phyloP scores from a whole-genome alignment of 2,797 vertebrate genomes.

The Hozukius guyotensis region DNA sequence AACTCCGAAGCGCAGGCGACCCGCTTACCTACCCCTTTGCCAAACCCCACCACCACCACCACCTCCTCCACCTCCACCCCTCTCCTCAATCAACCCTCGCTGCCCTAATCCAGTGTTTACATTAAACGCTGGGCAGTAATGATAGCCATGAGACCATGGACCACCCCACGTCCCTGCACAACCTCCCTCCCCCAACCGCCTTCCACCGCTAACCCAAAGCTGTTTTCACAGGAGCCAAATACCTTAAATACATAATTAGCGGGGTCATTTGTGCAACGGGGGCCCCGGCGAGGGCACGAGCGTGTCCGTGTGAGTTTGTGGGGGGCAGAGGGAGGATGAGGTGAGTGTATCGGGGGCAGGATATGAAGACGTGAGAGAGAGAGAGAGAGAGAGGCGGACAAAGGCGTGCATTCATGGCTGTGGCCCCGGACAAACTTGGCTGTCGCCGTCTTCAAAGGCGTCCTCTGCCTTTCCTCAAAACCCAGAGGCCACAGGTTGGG shows the following conservation, averaged over 20 bases:
- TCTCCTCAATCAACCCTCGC: conserved; percentile 70
- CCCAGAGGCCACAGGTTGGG: conserved; percentile 76
- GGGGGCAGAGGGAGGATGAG: conserved; percentile 52
- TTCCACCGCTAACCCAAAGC: conserved; percentile 75
- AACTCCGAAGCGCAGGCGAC: conserved; percentile 30
- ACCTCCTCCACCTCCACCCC: conserved; percentile 5
- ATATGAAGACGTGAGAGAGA: conserved; percentile 70
- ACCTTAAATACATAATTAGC: conserved; percentile 86
- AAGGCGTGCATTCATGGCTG: conserved; percentile 78
- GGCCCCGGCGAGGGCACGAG: conserved; percentile 67
- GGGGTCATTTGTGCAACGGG: conserved; percentile 77
- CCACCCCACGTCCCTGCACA: conserved; percentile 63
- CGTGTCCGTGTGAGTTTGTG: conserved; percentile 61
- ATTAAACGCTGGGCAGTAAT: conserved; percentile 75
- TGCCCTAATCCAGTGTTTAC: conserved; percentile 79
- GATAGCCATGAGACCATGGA: conserved; percentile 79
- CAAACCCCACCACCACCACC: conserved; percentile 54
- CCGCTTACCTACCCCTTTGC: conserved; percentile 25
- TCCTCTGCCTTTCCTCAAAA: conserved; percentile 82
- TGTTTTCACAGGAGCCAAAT: conserved; percentile 85
- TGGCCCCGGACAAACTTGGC: conserved; percentile 74
- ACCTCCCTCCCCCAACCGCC: conserved; percentile 40
- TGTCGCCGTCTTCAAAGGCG: conserved; percentile 79
- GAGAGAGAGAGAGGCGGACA: conserved; percentile 53
- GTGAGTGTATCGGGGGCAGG: conserved; percentile 50